Conservation (phyloP, 1,140 invertebrate species). For the Cryptotermes secundus region DNA sequence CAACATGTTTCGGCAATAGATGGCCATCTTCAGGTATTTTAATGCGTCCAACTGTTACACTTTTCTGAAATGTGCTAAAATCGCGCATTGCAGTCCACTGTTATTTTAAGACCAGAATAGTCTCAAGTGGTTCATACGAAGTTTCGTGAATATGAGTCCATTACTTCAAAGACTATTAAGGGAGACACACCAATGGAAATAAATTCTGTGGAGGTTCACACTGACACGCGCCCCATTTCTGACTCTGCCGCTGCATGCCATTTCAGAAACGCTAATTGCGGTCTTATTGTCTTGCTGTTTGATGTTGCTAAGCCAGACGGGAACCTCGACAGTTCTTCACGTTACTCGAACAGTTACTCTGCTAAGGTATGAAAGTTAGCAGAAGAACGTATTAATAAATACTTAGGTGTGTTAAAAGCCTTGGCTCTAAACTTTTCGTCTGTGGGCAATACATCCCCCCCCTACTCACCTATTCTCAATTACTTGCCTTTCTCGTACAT, state of each 20-base stretch:
- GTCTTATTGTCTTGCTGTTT: not conserved
- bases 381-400: not conserved
- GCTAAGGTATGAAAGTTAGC: not conserved
- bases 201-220: no score
- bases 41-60: no score
- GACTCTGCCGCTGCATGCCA: not conserved
- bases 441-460: not conserved
- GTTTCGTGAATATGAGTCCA: no score
- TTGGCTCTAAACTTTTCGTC: slow-evolving; percentile 2
- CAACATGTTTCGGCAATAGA: no score
- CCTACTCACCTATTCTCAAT: slow-evolving; percentile 19
- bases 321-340: not conserved
- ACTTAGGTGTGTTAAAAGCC: not conserved
- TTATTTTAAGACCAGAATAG: no score
- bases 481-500: slow-evolving; percentile 10
- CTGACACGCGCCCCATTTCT: no score
- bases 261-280: not conserved
- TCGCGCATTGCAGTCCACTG: no score
- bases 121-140: no score
- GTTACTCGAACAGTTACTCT: not conserved
- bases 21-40: no score
- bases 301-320: not conserved
- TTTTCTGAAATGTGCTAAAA: no score
- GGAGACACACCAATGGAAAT: no score
- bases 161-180: no score